A percentile compares a stretch with the other conserved stretches of the same genome.
phyloP scores from a whole-genome alignment of 1,140 invertebrate species.

The Brachionus sp. region DNA sequence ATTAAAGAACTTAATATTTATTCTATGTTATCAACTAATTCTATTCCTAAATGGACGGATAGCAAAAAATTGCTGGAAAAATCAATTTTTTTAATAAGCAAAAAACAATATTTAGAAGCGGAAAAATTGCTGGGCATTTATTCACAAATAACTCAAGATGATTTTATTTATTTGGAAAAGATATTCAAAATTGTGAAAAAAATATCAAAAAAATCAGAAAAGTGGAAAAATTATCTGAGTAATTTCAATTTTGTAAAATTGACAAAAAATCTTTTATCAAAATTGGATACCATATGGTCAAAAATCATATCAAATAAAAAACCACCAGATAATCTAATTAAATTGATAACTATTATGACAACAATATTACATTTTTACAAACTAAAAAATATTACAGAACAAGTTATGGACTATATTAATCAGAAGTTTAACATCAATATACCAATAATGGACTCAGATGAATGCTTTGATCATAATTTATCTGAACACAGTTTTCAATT shows the following conservation, averaged over 20 bases:
- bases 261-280: background rate
- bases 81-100: background rate
- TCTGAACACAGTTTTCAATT: background rate
- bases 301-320: background rate
- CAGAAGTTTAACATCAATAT: background rate
- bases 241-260: background rate
- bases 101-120: background rate
- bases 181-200: background rate
- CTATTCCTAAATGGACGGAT: background rate
- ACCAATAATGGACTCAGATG: background rate
- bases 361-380: background rate
- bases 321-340: background rate
- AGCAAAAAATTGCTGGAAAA: background rate
- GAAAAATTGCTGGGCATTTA: background rate
- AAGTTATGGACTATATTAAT: background rate
- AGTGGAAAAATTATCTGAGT: background rate
- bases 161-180: background rate
- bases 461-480: background rate
- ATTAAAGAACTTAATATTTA: conserved; percentile 2
- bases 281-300: background rate
- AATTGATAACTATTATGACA: background rate
- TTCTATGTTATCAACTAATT: background rate
- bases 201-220: background rate
- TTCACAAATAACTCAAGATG: background rate
- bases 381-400: background rate